A percentile compares a stretch with the other conserved stretches of the same genome.
Conservation (phyloP, 2,888 invertebrate species). For the Mythimna vitellina region DNA sequence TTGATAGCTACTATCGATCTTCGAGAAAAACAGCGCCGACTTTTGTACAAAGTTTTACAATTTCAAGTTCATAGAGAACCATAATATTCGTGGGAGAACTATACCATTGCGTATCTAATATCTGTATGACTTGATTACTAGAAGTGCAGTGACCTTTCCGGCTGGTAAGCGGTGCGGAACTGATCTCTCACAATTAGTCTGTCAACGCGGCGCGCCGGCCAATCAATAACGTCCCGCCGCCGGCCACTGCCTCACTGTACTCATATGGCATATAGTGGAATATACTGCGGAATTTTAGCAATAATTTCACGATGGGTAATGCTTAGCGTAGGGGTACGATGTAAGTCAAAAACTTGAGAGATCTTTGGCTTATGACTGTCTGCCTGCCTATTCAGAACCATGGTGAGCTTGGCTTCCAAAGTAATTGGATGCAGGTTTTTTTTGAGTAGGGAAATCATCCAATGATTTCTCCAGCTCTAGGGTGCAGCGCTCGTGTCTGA, state of each 20-base stretch:
- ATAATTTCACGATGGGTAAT: too few species aligned
- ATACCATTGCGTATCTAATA: not conserved
- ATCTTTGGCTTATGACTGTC: too few species aligned
- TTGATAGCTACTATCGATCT: not conserved
- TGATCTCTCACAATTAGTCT: conserved; percentile 68
- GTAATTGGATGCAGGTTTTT: too few species aligned
- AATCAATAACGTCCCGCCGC: conserved; percentile 72
- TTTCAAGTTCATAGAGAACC: not conserved
- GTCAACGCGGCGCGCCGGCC: conserved; percentile 62
- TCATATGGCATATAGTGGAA: not conserved
- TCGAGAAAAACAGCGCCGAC: not conserved
- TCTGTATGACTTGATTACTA: not conserved
- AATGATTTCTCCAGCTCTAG: too few species aligned
- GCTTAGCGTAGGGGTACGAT: not conserved
- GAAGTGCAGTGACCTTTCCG: conserved; percentile 4
- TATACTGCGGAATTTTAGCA: not conserved
- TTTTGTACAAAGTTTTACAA: not conserved
- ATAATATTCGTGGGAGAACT: not conserved
- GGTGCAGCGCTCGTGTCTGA: too few species aligned
- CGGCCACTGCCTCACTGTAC: conserved; percentile 5
- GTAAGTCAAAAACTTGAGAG: not conserved
- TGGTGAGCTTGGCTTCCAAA: too few species aligned
- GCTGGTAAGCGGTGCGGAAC: conserved; percentile 6
- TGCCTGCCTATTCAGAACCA: too few species aligned
- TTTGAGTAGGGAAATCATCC: too few species aligned